Percentiles rank a stretch among this genome's conserved stretches.
Evolutionary conservation across 2,797 vertebrate species (phyloP).

Genomic region (Lepus townsendii): DNA sequence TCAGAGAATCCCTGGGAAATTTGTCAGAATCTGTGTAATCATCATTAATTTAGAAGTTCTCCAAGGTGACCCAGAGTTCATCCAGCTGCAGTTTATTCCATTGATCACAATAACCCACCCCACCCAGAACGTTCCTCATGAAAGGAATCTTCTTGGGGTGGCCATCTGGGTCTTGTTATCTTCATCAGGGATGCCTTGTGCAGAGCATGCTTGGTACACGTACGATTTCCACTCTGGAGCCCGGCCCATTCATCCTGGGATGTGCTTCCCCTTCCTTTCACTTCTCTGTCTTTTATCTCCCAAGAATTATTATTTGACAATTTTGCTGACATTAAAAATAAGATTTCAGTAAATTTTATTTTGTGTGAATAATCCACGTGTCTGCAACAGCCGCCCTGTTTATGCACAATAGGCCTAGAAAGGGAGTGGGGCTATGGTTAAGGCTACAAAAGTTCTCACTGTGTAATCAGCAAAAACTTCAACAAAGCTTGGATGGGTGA

Average conservation of each 20-base stretch:
- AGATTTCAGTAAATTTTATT: background rate
- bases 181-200: constrained; percentile 35
- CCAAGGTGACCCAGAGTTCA: constrained; percentile 81
- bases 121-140: constrained; percentile 77
- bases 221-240: constrained; percentile 37
- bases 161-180: constrained; percentile 75
- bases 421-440: background rate
- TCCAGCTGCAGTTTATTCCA: constrained; percentile 78
- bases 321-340: constrained; percentile 18
- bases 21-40: constrained; percentile 75
- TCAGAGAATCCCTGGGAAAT: constrained; percentile 72
- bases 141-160: constrained; percentile 54
- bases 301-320: background rate
- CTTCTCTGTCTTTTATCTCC: constrained; percentile 37
- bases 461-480: constrained; percentile 8
- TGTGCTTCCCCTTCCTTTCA: background rate
- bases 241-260: constrained; percentile 33
- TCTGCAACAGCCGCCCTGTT: background rate
- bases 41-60: constrained; percentile 78
- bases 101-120: constrained; percentile 67
- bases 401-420: background rate
- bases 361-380: background rate
- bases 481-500: background rate
- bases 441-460: background rate
- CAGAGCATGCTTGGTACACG: constrained; percentile 26